A percentile compares a stretch with the other conserved stretches of the same genome.
These are phyloP conservation scores for Leptopilina clavipes DNA, from an alignment of 1,140 invertebrate genomes.

Conservation along the genomic window DNA sequence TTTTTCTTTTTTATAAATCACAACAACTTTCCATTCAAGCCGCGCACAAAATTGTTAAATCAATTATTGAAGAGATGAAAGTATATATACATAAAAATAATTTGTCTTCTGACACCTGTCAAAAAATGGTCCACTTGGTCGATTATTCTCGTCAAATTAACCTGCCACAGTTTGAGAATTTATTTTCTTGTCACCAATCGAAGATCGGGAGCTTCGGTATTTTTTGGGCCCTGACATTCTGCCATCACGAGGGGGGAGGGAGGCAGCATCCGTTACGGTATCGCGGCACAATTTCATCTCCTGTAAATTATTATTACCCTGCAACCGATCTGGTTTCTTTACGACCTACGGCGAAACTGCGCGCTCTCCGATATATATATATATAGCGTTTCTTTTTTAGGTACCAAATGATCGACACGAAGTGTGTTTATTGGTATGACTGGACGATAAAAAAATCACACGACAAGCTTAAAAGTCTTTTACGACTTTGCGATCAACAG, in stretches of 20 bases:
- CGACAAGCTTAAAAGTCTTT: constrained; percentile 42
- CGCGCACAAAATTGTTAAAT: too few species aligned
- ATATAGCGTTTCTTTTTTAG: neutral
- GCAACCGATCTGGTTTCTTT: constrained; percentile 28
- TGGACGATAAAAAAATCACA: constrained; percentile 36
- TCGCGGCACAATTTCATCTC: constrained; percentile 22
- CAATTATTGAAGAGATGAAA: too few species aligned
- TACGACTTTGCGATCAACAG: constrained; percentile 34
- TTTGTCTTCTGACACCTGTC: constrained; percentile 9
- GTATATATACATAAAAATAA: neutral
- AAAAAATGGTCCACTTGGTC: neutral
- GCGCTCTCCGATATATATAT: neutral
- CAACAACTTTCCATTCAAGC: too few species aligned
- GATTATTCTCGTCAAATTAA: neutral
- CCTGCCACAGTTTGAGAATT: constrained; percentile 11
- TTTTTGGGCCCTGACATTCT: neutral
- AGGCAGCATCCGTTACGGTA: constrained; percentile 1
- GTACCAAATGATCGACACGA: constrained; percentile 34
- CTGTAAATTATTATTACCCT: constrained; percentile 35
- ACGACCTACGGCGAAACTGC: constrained; percentile 25
- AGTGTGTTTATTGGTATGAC: constrained; percentile 12
- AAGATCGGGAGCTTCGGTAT: constrained; percentile 18
- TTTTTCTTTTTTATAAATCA: too few species aligned
- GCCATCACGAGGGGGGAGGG: neutral
- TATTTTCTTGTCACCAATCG: constrained; percentile 32